Evolutionary conservation across 2,888 invertebrate species (phyloP), one percentile per base, ranked within the genome.

Genomic region (Thereva unica): DNA sequence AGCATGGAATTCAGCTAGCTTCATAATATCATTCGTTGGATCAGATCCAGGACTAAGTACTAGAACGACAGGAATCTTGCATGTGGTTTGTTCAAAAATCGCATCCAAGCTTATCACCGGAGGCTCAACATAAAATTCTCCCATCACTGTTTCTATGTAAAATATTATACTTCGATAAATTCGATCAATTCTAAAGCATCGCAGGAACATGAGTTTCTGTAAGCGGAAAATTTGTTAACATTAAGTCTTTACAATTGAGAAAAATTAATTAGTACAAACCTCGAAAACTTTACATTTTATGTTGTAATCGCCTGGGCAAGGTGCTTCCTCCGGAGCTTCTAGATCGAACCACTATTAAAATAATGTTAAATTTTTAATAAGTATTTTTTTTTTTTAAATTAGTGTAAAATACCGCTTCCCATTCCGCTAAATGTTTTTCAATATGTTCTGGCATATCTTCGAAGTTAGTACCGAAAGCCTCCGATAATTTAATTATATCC

Each of bases 21-120:
- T 92, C 85, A 91, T 89, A 61, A 93, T 80, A 75, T 93, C 93
- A 67, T 89, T 89, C 0, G 95, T 90, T 0, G 97, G 96, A 81
- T 97, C 95, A 0, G 95, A 95, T 0, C 97, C 97, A 8, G 96
- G 94, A 71, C 95, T 95, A 54, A 97, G 83, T 71, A 97, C 92
- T 77, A 97, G 97, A 72, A 96, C 91, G 3, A 97, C 91, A 0
- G 97, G 96, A 42, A 91, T 94, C 12, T 81, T 85, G 0, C 92
- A 87, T 0, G 89, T 87, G 66, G 93, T 93, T 78, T 95, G 94
- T 70, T 94, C 92, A 76, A 85, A 92, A 73, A 96, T 92, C 74
- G 87, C 85, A 71, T 92, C 89, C 73, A 93, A 87, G 76, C 92
- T 94, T 74, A 78, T 79, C 74, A 91, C 90, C 0, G 95, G 95